Percentiles rank a stretch among this genome's conserved stretches.
Conservation (phyloP, 1,140 invertebrate genomes). For the Cotesia typhae region DNA sequence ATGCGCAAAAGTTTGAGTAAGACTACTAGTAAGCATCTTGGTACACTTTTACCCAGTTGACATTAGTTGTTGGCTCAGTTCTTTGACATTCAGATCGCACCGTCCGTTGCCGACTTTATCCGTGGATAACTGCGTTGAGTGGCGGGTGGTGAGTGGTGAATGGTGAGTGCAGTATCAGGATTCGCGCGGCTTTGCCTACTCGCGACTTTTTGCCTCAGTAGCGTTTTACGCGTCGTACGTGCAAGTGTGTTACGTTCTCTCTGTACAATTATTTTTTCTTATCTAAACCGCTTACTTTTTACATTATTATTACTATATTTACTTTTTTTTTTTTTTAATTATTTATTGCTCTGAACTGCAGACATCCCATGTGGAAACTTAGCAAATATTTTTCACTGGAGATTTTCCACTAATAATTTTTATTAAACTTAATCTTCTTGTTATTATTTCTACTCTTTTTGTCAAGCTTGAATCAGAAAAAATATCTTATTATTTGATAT, state of each 20-base stretch:
- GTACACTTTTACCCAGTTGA: no score
- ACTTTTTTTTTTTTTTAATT: neutral
- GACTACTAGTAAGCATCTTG: no score
- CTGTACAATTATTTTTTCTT: neutral
- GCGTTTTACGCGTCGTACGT: conserved; percentile 50
- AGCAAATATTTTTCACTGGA: no score
- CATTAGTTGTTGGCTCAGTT: no score
- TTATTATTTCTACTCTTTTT: no score
- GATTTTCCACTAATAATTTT: no score
- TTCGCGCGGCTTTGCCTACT: no score
- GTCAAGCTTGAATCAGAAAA: no score
- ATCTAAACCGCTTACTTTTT: neutral
- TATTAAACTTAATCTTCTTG: no score
- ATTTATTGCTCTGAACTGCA: neutral
- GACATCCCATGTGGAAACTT: no score
- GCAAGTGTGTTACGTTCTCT: conserved; percentile 40
- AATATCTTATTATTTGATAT: no score
- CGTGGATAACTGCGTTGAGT: neutral
- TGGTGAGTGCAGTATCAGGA: neutral
- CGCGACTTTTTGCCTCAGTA: conserved; percentile 41
- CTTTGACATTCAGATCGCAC: neutral
- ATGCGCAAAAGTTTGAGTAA: no score
- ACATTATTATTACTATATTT: neutral
- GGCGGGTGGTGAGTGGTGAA: neutral
- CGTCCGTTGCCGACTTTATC: conserved; percentile 1